Evolutionary conservation across 2,113 vertebrate genomes (phyloP).

Genomic region (Gymnobelideus leadbeateri): DNA sequence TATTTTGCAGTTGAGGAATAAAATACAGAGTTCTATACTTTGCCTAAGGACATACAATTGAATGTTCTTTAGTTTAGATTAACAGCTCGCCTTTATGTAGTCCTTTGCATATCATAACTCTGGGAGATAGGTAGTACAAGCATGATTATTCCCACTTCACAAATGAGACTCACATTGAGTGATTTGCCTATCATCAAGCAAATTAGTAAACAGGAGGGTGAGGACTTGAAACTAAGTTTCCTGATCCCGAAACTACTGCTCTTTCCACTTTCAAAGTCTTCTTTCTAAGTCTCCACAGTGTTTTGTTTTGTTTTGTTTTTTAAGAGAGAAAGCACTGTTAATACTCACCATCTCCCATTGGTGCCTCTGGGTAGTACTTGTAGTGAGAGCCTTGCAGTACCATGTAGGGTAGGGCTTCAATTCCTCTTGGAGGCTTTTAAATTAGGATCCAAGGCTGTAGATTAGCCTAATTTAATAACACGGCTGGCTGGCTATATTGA

Average conservation of each 20-base stretch:
- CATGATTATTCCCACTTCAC: background rate
- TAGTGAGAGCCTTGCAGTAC: slow-evolving; percentile 20
- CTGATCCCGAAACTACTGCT: background rate
- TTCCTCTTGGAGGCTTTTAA: slow-evolving; percentile 57
- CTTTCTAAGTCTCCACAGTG: background rate
- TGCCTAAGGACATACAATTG: background rate
- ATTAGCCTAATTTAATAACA: slow-evolving; percentile 83
- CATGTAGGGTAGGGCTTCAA: slow-evolving; percentile 34
- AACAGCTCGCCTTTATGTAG: background rate
- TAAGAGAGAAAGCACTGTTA: background rate
- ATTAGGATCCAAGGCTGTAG: slow-evolving; percentile 77
- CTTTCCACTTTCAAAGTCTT: background rate
- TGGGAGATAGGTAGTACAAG: background rate
- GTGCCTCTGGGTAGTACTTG: background rate
- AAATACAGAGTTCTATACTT: background rate
- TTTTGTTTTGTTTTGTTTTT: background rate
- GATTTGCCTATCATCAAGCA: background rate
- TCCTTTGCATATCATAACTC: background rate
- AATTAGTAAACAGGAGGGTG: background rate
- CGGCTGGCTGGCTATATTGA: slow-evolving; percentile 74
- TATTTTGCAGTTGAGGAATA: background rate
- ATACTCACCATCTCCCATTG: background rate
- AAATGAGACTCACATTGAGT: background rate
- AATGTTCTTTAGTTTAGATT: background rate
- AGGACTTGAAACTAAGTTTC: background rate